A percentile compares a stretch with the other conserved stretches of the same genome.
Conservation (phyloP, 2,888 invertebrate species). For the Cephus spinipes region DNA sequence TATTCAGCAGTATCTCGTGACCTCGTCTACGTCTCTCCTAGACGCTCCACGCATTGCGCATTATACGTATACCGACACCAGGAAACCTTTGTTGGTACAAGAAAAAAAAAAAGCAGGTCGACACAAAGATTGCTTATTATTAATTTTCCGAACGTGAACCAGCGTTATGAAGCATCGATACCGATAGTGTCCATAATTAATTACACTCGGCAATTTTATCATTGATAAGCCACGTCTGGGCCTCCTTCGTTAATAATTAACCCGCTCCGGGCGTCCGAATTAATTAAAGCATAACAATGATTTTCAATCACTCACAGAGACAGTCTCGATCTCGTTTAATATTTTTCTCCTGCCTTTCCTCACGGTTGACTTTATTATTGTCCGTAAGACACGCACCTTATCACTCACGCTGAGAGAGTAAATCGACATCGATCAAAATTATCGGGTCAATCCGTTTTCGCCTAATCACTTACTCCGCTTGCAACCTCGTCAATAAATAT, state of each 20-base stretch:
- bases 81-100: background rate
- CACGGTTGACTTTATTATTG: no score
- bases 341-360: background rate
- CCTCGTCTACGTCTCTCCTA: no score
- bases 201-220: background rate
- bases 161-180: background rate
- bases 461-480: background rate
- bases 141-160: background rate
- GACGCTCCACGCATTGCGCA: no score
- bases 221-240: background rate
- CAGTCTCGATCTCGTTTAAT: background rate
- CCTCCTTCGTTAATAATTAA: background rate
- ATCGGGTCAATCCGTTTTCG: background rate
- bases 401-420: no score
- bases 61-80: background rate
- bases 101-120: background rate
- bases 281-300: background rate
- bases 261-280: background rate
- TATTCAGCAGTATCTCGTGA: no score
- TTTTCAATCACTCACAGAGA: background rate
- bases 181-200: background rate
- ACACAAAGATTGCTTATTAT: background rate
- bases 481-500: background rate
- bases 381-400: no score
- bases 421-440: no score